phyloP scores from a whole-genome alignment of 1,140 invertebrate genomes.

The Drosophila nikananu region DNA sequence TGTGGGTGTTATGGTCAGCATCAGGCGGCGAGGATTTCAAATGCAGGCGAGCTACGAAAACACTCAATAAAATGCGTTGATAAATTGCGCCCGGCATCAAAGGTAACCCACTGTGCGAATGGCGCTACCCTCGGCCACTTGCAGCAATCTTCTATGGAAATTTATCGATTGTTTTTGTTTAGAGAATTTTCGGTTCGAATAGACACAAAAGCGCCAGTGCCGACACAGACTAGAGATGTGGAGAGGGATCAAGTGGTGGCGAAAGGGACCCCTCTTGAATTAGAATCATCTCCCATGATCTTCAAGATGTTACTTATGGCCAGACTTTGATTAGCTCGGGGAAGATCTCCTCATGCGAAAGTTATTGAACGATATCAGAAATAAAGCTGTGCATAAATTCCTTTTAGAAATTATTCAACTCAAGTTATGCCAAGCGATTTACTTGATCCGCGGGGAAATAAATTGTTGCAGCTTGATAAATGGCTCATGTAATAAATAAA shows the following conservation, averaged over 20 bases:
- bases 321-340: constrained; percentile 28
- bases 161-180: constrained; percentile 83
- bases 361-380: constrained; percentile 20
- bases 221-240: constrained; percentile 5
- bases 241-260: not conserved
- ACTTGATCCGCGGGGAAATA: not conserved
- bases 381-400: constrained; percentile 27
- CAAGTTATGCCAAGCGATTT: constrained; percentile 12
- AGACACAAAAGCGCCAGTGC: constrained; percentile 79
- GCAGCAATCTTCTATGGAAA: constrained; percentile 79
- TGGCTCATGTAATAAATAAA: constrained; percentile 11
- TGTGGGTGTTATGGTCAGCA: constrained; percentile 75
- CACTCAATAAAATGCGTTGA: constrained; percentile 82
- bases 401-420: constrained; percentile 9
- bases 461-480: not conserved
- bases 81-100: constrained; percentile 80
- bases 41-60: constrained; percentile 73
- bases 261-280: not conserved
- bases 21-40: constrained; percentile 79
- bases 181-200: constrained; percentile 67
- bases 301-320: constrained; percentile 12
- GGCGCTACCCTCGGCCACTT: constrained; percentile 70
- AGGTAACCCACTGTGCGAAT: constrained; percentile 77
- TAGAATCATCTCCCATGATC: constrained; percentile 1
- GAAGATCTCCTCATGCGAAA: not conserved